Conservation (phyloP, 2,888 invertebrate genomes). For the Spialia ferax region DNA sequence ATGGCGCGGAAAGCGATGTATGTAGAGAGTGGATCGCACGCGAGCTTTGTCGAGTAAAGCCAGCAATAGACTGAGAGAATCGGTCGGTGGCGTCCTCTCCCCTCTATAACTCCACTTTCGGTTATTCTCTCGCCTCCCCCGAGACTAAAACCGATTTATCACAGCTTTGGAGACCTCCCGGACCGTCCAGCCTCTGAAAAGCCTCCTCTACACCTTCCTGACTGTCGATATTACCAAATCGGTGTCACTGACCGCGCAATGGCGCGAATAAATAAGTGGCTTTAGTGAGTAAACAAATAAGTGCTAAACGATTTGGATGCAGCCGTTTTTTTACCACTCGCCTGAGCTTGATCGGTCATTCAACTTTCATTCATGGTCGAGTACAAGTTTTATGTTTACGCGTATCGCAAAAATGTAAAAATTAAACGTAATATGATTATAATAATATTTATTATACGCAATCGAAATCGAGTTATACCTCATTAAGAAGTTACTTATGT, state of each 20-base stretch:
- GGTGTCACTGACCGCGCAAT: constrained; percentile 64
- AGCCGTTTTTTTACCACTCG: constrained; percentile 36
- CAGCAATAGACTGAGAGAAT: constrained; percentile 71
- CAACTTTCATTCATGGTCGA: constrained; percentile 43
- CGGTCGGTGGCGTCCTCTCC: constrained; percentile 68
- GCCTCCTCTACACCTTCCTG: constrained; percentile 5
- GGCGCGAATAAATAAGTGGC: constrained; percentile 55
- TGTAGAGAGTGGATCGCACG: constrained; percentile 53
- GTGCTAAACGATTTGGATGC: constrained; percentile 41
- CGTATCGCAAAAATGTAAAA: constrained; percentile 32
- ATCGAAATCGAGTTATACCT: too few species aligned
- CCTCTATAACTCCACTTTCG: constrained; percentile 81
- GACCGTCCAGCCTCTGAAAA: constrained; percentile 20
- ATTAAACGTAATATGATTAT: neutral
- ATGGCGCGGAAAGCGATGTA: constrained; percentile 39
- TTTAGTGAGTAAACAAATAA: constrained; percentile 50
- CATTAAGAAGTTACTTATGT: too few species aligned
- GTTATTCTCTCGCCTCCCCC: constrained; percentile 72
- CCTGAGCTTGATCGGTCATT: constrained; percentile 41
- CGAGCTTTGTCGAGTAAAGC: constrained; percentile 70
- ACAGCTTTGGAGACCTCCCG: constrained; percentile 52
- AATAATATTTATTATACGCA: too few species aligned
- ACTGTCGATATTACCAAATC: constrained; percentile 22
- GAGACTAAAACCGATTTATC: constrained; percentile 77
- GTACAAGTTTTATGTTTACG: constrained; percentile 30